A percentile compares a stretch with the other conserved stretches of the same genome.
phyloP scores from a whole-genome alignment of 2,113 vertebrate genomes.

The Glaucomys volans region DNA sequence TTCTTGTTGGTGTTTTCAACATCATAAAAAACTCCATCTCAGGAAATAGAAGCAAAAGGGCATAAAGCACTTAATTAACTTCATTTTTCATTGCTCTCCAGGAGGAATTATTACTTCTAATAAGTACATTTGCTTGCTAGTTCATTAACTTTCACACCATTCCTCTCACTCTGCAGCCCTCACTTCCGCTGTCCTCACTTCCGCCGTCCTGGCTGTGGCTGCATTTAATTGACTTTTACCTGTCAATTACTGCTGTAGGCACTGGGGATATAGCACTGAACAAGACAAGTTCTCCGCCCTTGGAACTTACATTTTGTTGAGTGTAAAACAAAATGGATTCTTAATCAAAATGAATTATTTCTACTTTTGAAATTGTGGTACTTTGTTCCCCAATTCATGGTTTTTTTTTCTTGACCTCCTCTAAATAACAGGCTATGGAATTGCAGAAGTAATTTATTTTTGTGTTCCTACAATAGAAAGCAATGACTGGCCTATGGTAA shows the following conservation, averaged over 20 bases:
- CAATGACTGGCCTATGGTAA: background rate
- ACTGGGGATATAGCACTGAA: background rate
- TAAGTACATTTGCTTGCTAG: background rate
- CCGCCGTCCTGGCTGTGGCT: rapidly evolving
- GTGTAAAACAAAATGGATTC: background rate
- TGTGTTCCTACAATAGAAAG: background rate
- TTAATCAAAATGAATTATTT: background rate
- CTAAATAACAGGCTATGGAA: background rate
- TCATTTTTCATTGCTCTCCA: background rate
- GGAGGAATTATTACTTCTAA: background rate
- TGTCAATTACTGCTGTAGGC: background rate
- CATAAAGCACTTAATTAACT: background rate
- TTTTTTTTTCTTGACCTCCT: background rate
- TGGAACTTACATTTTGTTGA: background rate
- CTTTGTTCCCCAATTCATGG: background rate
- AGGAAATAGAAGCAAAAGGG: background rate
- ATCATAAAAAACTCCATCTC: background rate
- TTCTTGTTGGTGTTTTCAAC: background rate
- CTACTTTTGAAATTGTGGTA: background rate
- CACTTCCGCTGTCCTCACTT: background rate
- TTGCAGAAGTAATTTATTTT: background rate
- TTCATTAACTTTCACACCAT: background rate
- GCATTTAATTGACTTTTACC: background rate
- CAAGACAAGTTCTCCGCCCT: background rate
- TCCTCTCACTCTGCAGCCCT: no score